Conservation (phyloP, 2,797 vertebrate genomes). For the Clarias pachynema region DNA sequence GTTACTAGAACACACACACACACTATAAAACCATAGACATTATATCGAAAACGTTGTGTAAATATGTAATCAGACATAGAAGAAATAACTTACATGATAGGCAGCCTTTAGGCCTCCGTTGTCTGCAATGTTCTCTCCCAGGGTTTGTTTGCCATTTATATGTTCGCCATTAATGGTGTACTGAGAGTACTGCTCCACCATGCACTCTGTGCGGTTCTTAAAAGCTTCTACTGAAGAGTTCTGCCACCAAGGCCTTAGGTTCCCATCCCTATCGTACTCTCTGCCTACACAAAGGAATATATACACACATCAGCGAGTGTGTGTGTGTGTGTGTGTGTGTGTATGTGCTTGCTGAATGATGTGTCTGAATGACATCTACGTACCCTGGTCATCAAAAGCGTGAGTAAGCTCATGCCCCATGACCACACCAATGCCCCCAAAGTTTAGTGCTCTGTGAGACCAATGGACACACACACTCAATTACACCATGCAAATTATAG, state of each 20-base stretch:
- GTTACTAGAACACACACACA: neutral
- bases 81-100: conserved; percentile 82
- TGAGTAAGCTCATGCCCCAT: conserved; percentile 98
- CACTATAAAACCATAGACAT: neutral
- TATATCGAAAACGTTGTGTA: neutral
- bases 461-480: neutral
- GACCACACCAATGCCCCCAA: conserved; percentile 94
- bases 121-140: conserved; percentile 96
- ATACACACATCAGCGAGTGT: neutral
- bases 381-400: conserved; percentile 94
- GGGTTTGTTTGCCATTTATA: conserved; percentile 91
- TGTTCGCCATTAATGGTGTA: conserved; percentile 89
- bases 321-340: neutral
- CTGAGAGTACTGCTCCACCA: conserved; percentile 87
- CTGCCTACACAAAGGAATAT: conserved; percentile 75
- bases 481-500: neutral
- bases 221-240: conserved; percentile 92
- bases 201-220: conserved; percentile 89
- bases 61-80: conserved; percentile 1
- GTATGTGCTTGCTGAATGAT: neutral
- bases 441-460: conserved; percentile 87
- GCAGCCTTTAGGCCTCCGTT: conserved; percentile 95
- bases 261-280: conserved; percentile 95
- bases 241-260: conserved; percentile 94
- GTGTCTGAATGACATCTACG: conserved; percentile 16